Evolutionary conservation across 2,797 vertebrate genomes (phyloP).

Genomic region (Xenops minutus): DNA sequence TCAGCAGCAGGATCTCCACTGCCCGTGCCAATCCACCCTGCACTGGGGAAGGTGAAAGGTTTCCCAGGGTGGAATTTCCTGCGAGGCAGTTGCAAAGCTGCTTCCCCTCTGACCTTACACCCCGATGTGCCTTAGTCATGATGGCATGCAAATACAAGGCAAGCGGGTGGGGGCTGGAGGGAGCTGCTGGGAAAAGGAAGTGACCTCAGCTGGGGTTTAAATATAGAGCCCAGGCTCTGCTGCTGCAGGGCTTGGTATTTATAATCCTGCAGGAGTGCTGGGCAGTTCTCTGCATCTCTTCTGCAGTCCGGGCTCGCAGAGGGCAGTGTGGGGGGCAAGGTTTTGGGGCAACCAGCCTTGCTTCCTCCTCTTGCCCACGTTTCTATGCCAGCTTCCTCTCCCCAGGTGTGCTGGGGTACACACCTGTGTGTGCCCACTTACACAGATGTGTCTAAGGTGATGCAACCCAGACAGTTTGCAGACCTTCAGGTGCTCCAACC

Average conservation of each 20-base stretch:
- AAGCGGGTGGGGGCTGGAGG: neutral
- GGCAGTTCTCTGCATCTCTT: neutral
- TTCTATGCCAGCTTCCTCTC: neutral
- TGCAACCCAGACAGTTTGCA: neutral
- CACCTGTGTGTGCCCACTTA: accelerated
- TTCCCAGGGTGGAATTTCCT: conserved; percentile 66
- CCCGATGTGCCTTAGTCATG: conserved; percentile 41
- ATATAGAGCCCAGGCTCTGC: conserved; percentile 37
- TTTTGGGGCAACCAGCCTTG: neutral
- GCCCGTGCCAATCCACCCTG: neutral
- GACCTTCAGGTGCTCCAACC: neutral
- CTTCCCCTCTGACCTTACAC: conserved; percentile 53
- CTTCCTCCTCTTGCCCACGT: accelerated
- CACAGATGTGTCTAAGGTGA: neutral
- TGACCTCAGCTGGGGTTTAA: conserved; percentile 56
- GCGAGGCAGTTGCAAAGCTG: neutral
- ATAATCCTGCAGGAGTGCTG: neutral
- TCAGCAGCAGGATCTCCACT: neutral
- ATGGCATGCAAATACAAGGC: conserved; percentile 48
- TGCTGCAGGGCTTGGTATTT: neutral
- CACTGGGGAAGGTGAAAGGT: neutral
- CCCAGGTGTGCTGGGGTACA: neutral
- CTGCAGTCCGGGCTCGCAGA: neutral
- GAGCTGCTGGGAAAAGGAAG: conserved; percentile 61
- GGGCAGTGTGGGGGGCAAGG: neutral